Evolutionary conservation across 2,888 invertebrate genomes (phyloP), one percentile per base, ranked within the genome.

Genomic region (Caenorhabditis sp.): DNA sequence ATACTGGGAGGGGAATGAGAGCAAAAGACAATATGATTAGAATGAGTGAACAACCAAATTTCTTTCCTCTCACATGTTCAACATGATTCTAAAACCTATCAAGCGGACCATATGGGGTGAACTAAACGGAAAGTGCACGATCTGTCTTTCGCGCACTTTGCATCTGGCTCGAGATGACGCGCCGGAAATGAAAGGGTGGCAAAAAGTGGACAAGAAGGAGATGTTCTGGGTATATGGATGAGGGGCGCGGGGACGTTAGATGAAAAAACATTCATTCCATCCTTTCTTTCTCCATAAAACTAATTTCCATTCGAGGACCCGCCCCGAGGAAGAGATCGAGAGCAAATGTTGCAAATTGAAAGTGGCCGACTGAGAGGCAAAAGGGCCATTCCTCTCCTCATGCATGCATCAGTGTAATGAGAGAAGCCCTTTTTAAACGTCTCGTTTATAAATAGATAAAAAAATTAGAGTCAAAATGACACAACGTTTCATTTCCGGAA

Each of bases 311-410:
- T 65, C 65, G 58, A 72, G 58, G 65, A 65, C 72, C 56, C 72
- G 72, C 65, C 72, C 65, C 37, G 50, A 56, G 28, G 26, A 47
- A n/a, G 64, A 50, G 65, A 58, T 28, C 28, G 58, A 72, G 72
- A 64, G 64, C 72, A 65, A 72, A 72, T 72, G 56, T 72, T 72
- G 72, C 72, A 72, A 72, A 72, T 72, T 72, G 58, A 72, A 72
- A 72, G 65, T 65, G 72, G 72, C 72, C 58, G 13, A 65, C 72
- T 65, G 50, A 55, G 58, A 37, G 22, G 35, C 58, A 18, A n/a
- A n/a, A n/a, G n/a, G 55, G 32, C 32, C 71, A 61, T 64, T 64
- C 64, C 64, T 11, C 44, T 64, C 5, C 26, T 24, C n/a, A n/a
- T n/a, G n/a, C n/a, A 70, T 53, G 35, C 62, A 62, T 72, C 71